Evolutionary conservation across 2,113 vertebrate genomes (phyloP), one percentile per base, ranked within the genome.

Genomic region (Felis catus): DNA sequence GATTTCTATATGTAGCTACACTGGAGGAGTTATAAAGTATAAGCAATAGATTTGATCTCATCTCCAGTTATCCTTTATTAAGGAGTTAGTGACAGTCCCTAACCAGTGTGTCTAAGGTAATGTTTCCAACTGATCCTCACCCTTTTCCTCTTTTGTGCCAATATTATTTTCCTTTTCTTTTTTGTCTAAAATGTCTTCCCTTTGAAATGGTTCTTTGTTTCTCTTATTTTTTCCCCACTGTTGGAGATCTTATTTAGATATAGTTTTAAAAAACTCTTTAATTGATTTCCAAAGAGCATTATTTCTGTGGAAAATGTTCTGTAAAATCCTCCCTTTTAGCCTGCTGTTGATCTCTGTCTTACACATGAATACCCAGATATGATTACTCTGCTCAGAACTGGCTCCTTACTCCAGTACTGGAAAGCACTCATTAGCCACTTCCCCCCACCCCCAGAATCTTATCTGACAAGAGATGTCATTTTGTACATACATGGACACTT

Each of bases 281-380:
- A 55, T 13, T 91, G 29, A 76, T 91, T 88, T 58, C 61, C 53
- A 83, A 66, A 68, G 23, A 95, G 94, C 91, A 74, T 31, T 39
- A 36, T 95, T 86, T 95, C 55, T 89, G 27, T 63, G 73, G 65
- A 89, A 94, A 89, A 45, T 25, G 14, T 76, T 83, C 21, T 83
- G 16, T 71, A 53, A 87, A 41, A 82, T 45, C 31, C 36, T 70
- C 25, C 63, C 31, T 70, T 86, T 63, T 53, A 53, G 53, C 45
- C 45, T 93, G 23, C 73, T 86, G 14, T 29, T 74, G 41, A 23
- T 45, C 78, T 76, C 33, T 58, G 68, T 41, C 53, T 88, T 48
- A 90, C 7, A 18, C 3, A 3, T n/a, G 55, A 68, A 1, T 29
- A 51, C 18, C 18, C 7, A 41, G 19, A 25, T 66, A 48, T 29